phyloP scores from a whole-genome alignment of 2,113 vertebrate genomes.

The Nanorana parkeri region DNA sequence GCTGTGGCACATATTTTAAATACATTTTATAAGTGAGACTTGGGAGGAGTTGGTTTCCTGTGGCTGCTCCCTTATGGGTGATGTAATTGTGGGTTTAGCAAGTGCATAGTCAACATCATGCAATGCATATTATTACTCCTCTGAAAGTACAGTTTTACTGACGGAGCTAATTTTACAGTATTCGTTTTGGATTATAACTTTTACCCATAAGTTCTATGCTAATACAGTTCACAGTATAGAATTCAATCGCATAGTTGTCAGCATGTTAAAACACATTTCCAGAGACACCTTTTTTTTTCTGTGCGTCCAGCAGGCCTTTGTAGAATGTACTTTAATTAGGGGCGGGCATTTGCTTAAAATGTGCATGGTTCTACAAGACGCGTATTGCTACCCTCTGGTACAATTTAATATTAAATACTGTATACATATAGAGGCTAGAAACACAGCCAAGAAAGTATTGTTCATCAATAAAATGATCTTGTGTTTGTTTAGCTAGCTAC shows the following conservation, averaged over 20 bases:
- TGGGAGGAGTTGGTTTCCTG: constrained; percentile 41
- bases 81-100: constrained; percentile 42
- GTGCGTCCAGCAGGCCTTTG: no score
- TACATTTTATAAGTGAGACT: constrained; percentile 16
- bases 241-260: neutral
- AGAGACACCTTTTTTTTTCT: no score
- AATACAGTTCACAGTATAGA: neutral
- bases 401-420: no score
- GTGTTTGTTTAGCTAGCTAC: no score
- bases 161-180: constrained; percentile 53
- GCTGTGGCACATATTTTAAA: constrained; percentile 8
- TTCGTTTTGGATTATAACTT: constrained; percentile 2
- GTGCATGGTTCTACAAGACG: no score
- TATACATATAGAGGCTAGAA: no score
- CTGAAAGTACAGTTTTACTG: constrained; percentile 56
- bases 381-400: no score
- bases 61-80: constrained; percentile 31
- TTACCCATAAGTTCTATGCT: neutral
- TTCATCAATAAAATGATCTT: no score
- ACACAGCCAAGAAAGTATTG: no score
- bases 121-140: constrained; percentile 31
- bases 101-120: constrained; percentile 41
- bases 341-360: no score
- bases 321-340: no score
- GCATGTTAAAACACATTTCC: no score